phyloP scores from a whole-genome alignment of 2,797 vertebrate genomes.

The Phrynocephalus forsythii region DNA sequence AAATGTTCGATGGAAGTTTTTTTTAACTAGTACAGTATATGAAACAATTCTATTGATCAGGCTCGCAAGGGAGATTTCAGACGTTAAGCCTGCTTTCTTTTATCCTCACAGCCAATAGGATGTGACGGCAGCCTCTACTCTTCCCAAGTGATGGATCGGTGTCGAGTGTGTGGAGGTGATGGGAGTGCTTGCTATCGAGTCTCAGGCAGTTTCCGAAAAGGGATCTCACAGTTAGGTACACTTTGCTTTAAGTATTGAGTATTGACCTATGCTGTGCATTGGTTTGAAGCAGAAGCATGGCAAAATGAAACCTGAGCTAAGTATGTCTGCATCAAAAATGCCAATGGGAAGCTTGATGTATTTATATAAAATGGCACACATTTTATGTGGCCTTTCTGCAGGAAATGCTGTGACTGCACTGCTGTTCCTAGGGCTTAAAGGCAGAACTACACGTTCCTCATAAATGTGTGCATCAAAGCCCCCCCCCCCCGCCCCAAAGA shows the following conservation, averaged over 20 bases:
- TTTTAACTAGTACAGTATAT: neutral
- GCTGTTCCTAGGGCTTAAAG: neutral
- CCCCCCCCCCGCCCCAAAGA: neutral
- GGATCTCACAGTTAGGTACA: constrained; percentile 90
- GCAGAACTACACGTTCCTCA: neutral
- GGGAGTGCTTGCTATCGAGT: constrained; percentile 88
- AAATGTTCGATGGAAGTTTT: neutral
- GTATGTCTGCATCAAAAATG: too few species aligned
- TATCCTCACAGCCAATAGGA: constrained; percentile 84
- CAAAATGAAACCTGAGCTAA: neutral
- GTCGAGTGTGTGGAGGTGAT: constrained; percentile 88
- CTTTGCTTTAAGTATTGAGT: constrained; percentile 64
- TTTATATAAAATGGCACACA: too few species aligned
- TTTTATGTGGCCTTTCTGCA: neutral
- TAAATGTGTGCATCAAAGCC: neutral
- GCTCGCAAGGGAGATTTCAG: neutral
- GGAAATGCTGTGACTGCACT: neutral
- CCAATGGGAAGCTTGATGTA: too few species aligned
- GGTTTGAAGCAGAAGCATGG: constrained; percentile 37
- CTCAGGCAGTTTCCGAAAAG: constrained; percentile 89
- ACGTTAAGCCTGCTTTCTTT: constrained; percentile 3
- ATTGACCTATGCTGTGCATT: constrained; percentile 52
- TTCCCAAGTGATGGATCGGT: constrained; percentile 85
- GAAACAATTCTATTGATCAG: neutral
- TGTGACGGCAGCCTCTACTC: constrained; percentile 90